Base-by-base conservation (phyloP, 2,797 vertebrate species). In the Siniperca obscura region DNA sequence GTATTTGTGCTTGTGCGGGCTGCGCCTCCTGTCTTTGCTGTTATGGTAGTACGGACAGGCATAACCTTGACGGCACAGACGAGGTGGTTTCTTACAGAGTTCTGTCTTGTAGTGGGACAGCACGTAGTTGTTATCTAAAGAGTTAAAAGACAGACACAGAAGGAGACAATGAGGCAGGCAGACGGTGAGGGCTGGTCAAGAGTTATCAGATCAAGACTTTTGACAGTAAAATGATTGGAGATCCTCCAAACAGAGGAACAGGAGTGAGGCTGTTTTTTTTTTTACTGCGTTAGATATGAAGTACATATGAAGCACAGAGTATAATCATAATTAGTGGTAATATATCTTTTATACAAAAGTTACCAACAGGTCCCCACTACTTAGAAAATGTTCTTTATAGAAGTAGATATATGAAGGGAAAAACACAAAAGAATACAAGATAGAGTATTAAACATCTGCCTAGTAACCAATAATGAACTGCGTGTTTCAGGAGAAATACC, bases 11-110 rank as follows among this genome's bases (percentile, higher is more conserved):
- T 98, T 99, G 87, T 98, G 97, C 13, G 98, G 98, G 91, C 98
- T 98, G 89, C 98, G 97, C 83, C 98, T 96, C 87, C 98, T 95
- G 96, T 99, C 98, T 96, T 99, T 99, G 95, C 98, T 99, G 94
- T 98, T 99, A 88, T 99, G 98, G 92, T 98, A 99, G 93, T 99
- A 99, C 0, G 98, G 98, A 90, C 98, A 99, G 87, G 98, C 98
- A 34, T 99, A 99, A 86, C 98, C 98, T 93, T 99, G 98, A 71
- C 98, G 98, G 92, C 98, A 99, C 72, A 99, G 96, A 8, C 98
- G 96, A 0, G 98, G 98, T 0, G 98, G 98, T 87, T 99, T 99
- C 95, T 99, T 99, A 91, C 98, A 99, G 27, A 98, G 97, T 86
- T 99, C 98, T 0, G 98, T 99, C 95, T 99, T 99, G 89, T 99